Evolutionary conservation across 2,888 invertebrate genomes (phyloP), one percentile per base, ranked within the genome.

Genomic region (Ophion costatus): DNA sequence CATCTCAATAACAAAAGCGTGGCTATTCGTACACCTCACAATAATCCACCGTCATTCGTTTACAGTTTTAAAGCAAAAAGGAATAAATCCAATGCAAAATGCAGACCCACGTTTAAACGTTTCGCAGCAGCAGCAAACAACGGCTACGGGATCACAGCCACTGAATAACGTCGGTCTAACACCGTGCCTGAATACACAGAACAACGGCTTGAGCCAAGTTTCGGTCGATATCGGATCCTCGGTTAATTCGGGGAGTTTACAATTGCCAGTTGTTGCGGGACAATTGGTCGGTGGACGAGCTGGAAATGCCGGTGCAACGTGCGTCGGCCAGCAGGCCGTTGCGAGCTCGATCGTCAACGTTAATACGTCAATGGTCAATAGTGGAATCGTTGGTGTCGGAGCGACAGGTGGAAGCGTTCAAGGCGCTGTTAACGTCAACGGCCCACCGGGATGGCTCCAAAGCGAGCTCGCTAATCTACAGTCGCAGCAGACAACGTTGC

Each of bases 51-150:
- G 90, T 92, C 91, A 91, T 93, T 93, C 93, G 95, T 95, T 95
- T 95, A 94, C 95, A 97, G 97, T 96, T 95, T 95, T 96, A 94
- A 97, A 97, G 95, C 96, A 96, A 95, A 96, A 95, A 94, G 94
- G 94, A 91, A 94, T 94, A 93, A 94, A 92, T 94, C 93, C 92
- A 94, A 94, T 94, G 93, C 92, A 93, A 91, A 94, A 93, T 90
- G 91, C 93, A 91, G 94, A 94, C 88, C 92, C 93, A 91, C 93
- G 93, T 92, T 92, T 93, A 91, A 93, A 93, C 91, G 92, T 94
- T 90, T 93, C 93, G 88, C 94, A 93, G 92, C 87, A 88, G 82
- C 89, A 89, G 84, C 87, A 88, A 85, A 83, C 87, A 88, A 78
- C 91, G 90, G 88, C 89, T 89, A 87, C 92, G 89, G 90, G 89